Evolutionary conservation across 37 sponge, comb jelly and placozoan species (phyloP).

Genomic region (Theonella swinhoei): DNA sequence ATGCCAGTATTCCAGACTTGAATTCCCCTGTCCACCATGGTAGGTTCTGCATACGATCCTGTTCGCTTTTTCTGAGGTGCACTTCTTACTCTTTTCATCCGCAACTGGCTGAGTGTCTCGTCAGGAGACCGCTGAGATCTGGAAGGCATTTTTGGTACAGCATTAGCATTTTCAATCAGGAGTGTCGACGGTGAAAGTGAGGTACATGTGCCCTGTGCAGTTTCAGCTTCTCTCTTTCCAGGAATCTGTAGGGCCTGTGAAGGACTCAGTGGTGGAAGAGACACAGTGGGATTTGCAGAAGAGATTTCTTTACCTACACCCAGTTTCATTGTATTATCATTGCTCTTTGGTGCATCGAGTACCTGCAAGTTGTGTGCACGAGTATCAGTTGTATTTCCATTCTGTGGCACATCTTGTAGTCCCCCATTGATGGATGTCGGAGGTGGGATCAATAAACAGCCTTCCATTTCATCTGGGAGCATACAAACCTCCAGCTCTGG

Average conservation of each 20-base stretch:
- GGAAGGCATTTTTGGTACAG: background rate
- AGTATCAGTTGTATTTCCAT: background rate
- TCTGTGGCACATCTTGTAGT: too few relatives aligned
- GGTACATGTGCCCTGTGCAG: background rate
- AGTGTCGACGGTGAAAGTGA: background rate
- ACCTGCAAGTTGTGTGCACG: background rate
- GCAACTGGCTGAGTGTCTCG: background rate
- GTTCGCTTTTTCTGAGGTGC: conserved; percentile 1
- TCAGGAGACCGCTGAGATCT: background rate
- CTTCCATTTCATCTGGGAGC: background rate
- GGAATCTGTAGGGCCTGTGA: background rate
- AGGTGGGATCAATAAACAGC: background rate
- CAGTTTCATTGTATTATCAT: background rate
- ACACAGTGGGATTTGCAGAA: background rate
- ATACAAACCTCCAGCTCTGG: background rate
- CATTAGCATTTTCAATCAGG: background rate
- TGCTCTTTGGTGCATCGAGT: background rate
- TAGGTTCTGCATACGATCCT: background rate
- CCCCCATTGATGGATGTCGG: background rate
- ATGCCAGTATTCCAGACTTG: conserved; percentile 58
- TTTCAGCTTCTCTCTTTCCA: too few relatives aligned
- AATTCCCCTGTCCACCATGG: conserved; percentile 9
- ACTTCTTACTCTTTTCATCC: conserved; percentile 8
- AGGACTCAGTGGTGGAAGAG: background rate
- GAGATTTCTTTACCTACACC: background rate